Percentiles rank a stretch among this genome's conserved stretches.
Conservation (phyloP, 2,797 vertebrate species). For the Notamacropus eugenii region DNA sequence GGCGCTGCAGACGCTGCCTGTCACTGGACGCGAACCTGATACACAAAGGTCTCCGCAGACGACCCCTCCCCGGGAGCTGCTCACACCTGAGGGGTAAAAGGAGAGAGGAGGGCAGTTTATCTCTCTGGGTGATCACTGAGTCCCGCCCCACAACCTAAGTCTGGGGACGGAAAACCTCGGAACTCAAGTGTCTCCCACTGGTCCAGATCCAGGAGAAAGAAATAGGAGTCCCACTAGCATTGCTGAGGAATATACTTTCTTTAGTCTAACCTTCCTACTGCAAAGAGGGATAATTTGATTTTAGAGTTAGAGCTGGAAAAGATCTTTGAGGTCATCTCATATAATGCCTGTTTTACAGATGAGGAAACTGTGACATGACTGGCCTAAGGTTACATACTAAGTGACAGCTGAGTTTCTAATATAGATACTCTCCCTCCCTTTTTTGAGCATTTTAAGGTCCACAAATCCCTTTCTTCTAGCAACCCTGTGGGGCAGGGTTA, state of each 20-base stretch:
- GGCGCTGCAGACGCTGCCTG: slow-evolving; percentile 26
- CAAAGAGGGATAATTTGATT: not conserved
- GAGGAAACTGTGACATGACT: not conserved
- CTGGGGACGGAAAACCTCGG: not conserved
- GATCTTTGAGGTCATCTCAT: not conserved
- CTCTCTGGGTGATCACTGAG: not conserved
- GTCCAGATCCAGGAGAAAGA: not conserved
- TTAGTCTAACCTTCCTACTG: not conserved
- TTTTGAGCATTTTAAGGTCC: not conserved
- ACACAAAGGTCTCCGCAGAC: slow-evolving; percentile 24
- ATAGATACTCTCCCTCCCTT: not conserved
- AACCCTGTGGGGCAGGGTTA: not conserved
- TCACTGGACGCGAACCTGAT: not conserved
- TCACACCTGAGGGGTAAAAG: not conserved
- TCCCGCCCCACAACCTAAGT: too few relatives aligned
- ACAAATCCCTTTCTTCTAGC: not conserved
- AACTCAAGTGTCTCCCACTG: not conserved
- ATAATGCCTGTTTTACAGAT: not conserved
- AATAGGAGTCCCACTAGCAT: not conserved
- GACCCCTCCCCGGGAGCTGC: slow-evolving; percentile 47
- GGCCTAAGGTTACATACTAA: not conserved
- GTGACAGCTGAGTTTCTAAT: not conserved
- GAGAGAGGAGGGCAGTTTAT: not conserved
- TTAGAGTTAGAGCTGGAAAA: not conserved
- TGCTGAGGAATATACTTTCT: not conserved